Base-by-base conservation (phyloP, 2,888 invertebrate genomes). In the Lymantria monacha region DNA sequence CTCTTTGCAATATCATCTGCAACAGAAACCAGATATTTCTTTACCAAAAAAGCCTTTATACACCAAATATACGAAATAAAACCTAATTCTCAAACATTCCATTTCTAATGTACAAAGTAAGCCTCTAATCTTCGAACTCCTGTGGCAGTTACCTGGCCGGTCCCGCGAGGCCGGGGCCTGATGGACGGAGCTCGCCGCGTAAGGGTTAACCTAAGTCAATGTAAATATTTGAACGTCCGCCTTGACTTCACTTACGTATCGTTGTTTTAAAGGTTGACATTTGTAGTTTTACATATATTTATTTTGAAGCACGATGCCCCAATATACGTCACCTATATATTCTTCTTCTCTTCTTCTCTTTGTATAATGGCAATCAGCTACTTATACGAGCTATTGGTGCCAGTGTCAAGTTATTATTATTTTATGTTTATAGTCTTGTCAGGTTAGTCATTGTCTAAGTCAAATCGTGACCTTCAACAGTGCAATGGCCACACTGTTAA, bases 141-240 rank as follows among this genome's bases (percentile, higher is more conserved):
- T 71, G 76, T n/a, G 47, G 49, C 63, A 15, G 55, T 57, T 83
- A 82, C 84, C 81, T 86, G 85, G 78, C 76, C 79, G 78, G 80
- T 87, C 90, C 83, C 90, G 60, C 44, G 87, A 83, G 87, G 71
- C 74, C 67, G 65, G 69, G 78, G 75, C 76, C 85, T 90, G 88
- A 88, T 85, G 83, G 89, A 88, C 86, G 79, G 83, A 83, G 83
- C 65, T 72, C 70, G 74, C 77, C 70, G 74, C 70, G 76, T 76
- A 81, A 83, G 85, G 88, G 88, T 88, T 89, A 87, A 85, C 88
- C 87, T 84, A 81, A 82, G 83, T 81, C 85, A 83, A 81, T 81
- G 81, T 90, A 87, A 90, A 90, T 90, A 90, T 89, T 89, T 87
- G 84, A 90, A 71, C 71, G 53, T 71, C 67, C 70, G 64, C 67